phyloP scores from a whole-genome alignment of 1,140 invertebrate genomes.

The Rhagoletis zephyria region DNA sequence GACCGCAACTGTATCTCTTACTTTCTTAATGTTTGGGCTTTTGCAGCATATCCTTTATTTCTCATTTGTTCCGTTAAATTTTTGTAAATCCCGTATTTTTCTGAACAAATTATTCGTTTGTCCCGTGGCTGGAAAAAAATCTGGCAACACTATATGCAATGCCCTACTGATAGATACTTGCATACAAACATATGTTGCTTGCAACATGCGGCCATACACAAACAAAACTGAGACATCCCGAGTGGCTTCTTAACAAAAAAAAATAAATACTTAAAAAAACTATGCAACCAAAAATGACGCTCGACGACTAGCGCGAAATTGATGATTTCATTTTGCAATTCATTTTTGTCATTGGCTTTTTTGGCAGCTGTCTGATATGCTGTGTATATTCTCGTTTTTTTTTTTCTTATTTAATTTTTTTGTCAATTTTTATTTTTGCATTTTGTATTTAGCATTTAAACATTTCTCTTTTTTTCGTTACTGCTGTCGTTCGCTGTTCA shows the following conservation, averaged over 20 bases:
- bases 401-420: not conserved
- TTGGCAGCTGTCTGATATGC: constrained; percentile 16
- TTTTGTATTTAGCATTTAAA: no score
- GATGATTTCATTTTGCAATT: constrained; percentile 24
- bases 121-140: no score
- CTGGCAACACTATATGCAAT: no score
- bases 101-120: not conserved
- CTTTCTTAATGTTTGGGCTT: no score
- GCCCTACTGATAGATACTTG: no score
- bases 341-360: constrained; percentile 5
- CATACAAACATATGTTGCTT: not conserved
- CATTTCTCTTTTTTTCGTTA: not conserved
- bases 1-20: no score
- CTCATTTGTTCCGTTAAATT: no score
- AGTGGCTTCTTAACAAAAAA: not conserved
- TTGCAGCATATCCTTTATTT: no score
- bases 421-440: no score
- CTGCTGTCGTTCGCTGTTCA: constrained; percentile 25
- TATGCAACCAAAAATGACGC: no score
- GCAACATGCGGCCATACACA: not conserved
- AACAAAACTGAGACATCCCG: no score
- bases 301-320: not conserved
- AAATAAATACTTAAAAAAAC: not conserved
- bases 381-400: not conserved
- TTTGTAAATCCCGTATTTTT: no score